Evolutionary conservation across 37 sponge, comb jelly and placozoan genomes (phyloP).

Genomic region (Trichoplax adhaerens): DNA sequence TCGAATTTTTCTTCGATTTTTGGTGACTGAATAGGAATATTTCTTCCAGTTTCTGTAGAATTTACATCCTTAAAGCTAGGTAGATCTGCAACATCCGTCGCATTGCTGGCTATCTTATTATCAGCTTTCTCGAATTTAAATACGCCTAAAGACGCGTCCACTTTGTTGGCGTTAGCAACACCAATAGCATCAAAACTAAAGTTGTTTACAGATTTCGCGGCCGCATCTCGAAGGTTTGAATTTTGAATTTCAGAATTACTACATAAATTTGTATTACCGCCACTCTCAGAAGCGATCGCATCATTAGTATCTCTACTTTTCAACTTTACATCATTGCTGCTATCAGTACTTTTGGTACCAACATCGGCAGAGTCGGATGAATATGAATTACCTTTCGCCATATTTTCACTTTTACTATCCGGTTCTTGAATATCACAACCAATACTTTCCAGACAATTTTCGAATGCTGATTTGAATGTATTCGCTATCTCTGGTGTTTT

Average conservation of each 20-base stretch:
- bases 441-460: slow-evolving; percentile 9
- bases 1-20: no score
- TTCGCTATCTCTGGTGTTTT: slow-evolving; percentile 40
- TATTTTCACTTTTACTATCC: slow-evolving; percentile 7
- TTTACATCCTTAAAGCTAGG: no score
- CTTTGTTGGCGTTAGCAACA: no score
- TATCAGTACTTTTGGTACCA: neutral
- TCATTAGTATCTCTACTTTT: neutral
- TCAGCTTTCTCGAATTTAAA: no score
- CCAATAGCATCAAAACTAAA: no score
- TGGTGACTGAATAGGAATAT: no score
- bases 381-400: slow-evolving; percentile 1
- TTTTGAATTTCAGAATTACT: slow-evolving; percentile 3
- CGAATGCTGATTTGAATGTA: slow-evolving; percentile 47
- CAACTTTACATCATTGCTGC: neutral
- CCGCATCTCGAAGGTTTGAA: neutral
- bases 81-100: no score
- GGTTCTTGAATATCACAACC: neutral
- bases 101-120: no score
- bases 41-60: no score
- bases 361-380: neutral
- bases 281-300: neutral
- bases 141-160: no score
- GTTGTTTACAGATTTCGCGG: no score
- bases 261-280: slow-evolving; percentile 4